These are phyloP conservation scores for Chesias legatella DNA, from an alignment of 2,888 invertebrate genomes.

Conservation along the genomic window DNA sequence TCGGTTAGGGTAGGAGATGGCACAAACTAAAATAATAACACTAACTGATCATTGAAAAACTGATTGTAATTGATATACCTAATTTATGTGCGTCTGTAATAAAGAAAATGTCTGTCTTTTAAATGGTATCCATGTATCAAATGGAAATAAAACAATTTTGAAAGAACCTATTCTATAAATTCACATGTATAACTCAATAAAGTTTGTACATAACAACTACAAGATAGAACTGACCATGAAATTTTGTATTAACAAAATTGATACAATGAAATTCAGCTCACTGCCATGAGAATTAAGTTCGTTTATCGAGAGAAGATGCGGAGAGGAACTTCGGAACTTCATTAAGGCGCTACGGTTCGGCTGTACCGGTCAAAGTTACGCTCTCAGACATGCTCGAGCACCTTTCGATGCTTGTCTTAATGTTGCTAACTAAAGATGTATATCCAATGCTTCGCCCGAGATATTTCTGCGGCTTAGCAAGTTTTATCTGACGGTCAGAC, in stretches of 20 bases:
- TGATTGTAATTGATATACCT: too few species aligned
- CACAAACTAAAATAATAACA: too few species aligned
- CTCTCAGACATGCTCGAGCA: conserved; percentile 55
- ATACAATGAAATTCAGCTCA: conserved; percentile 41
- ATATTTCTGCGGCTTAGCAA: conserved; percentile 48
- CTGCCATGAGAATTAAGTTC: conserved; percentile 34
- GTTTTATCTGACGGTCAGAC: conserved; percentile 43
- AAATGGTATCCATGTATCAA: too few species aligned
- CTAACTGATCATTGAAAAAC: too few species aligned
- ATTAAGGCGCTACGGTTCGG: conserved; percentile 68
- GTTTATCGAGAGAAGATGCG: conserved; percentile 36
- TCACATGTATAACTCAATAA: conserved; percentile 5
- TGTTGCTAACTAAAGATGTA: conserved; percentile 49
- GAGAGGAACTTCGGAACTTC: conserved; percentile 59
- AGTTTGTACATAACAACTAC: conserved; percentile 32
- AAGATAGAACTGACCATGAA: conserved; percentile 44
- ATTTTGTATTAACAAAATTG: conserved; percentile 33
- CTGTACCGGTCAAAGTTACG: conserved; percentile 58
- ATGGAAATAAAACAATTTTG: too few species aligned
- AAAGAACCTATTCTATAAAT: too few species aligned
- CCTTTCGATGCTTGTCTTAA: conserved; percentile 48
- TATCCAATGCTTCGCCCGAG: conserved; percentile 38
- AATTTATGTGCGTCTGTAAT: too few species aligned
- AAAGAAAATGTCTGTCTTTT: too few species aligned
- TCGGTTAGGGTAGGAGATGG: too few species aligned